Base-by-base conservation (phyloP, 2,113 vertebrate species). In the Tychaedon coryphoeus region DNA sequence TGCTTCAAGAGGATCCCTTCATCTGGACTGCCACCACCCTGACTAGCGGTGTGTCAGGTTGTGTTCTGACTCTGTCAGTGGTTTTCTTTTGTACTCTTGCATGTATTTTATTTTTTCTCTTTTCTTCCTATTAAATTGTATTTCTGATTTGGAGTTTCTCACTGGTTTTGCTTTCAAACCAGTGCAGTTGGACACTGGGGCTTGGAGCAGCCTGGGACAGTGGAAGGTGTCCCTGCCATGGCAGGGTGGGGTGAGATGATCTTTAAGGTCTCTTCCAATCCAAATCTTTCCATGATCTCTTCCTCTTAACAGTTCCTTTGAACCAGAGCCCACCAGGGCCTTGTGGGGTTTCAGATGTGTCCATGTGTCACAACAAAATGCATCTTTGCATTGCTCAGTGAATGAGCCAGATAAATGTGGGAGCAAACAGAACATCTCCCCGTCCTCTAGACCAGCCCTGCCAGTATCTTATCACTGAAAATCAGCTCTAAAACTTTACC, bases 221-320 rank as follows among this genome's bases (percentile, higher is more conserved):
- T 56, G 69, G 40, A 0, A 85, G 60, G 23, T 23, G 69, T 28
- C 69, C 58, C 40, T 73, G 69, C 31, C n/a, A n/a, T 38, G 40
- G n/a, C 38, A 22, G 22, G 34, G 0, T 45, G 48, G 40, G 24
- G 43, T 19, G 43, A 45, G 50, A 1, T 48, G 82, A 24, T 18
- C 0, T 64, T 65, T 0, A 9, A 29, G 2, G 19, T 29, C 8
- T 8, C 10, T 66, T 50, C 51, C 51, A 6, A 31, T 13, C 24
- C 51, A 48, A 56, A 3, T 4, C 13, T 42, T 31, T 31, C 61
- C 8, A 7, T 58, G 14, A 38, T 53, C 47, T 83, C 50, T 61
- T 90, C n/a, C 40, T 80, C 25, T 34, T 45, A 36, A 12, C 16
- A 70, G 31, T 34, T 54, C 36, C 61, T 13, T 13, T 50, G 42